phyloP scores from a whole-genome alignment of 2,113 vertebrate species.

The Otolemur garnettii region DNA sequence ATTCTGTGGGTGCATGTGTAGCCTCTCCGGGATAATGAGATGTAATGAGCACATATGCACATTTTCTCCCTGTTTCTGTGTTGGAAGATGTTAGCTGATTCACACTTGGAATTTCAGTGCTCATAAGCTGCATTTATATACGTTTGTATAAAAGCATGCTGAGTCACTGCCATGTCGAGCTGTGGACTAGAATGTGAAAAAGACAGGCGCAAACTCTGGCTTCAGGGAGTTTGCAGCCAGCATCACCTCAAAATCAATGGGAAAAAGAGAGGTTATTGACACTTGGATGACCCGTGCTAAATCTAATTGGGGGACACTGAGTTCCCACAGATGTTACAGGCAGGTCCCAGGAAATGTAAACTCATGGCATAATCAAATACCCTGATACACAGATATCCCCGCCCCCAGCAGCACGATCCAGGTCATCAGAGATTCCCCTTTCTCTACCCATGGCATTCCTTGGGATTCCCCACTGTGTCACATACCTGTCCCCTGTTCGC shows the following conservation, averaged over 20 bases:
- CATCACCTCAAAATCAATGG: neutral
- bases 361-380: neutral
- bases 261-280: neutral
- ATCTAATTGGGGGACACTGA: neutral
- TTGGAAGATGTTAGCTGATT: neutral
- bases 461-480: neutral
- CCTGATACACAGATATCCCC: fast-evolving
- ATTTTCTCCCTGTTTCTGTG: neutral
- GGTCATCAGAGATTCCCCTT: neutral
- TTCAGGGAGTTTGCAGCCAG: neutral
- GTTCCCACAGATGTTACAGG: neutral
- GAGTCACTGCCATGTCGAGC: neutral
- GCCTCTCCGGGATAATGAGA: neutral
- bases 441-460: fast-evolving
- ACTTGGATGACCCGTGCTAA: neutral
- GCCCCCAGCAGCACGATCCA: neutral
- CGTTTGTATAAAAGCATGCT: neutral
- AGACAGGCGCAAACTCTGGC: neutral
- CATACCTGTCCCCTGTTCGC: neutral
- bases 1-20: neutral
- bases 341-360: neutral
- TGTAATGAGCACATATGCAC: neutral
- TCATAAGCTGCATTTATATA: neutral
- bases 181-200: neutral
- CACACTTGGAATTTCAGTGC: neutral